A percentile compares a stretch with the other conserved stretches of the same genome.
These are phyloP conservation scores for Betta splendens DNA, from an alignment of 2,797 vertebrate genomes.

Conservation along the genomic window DNA sequence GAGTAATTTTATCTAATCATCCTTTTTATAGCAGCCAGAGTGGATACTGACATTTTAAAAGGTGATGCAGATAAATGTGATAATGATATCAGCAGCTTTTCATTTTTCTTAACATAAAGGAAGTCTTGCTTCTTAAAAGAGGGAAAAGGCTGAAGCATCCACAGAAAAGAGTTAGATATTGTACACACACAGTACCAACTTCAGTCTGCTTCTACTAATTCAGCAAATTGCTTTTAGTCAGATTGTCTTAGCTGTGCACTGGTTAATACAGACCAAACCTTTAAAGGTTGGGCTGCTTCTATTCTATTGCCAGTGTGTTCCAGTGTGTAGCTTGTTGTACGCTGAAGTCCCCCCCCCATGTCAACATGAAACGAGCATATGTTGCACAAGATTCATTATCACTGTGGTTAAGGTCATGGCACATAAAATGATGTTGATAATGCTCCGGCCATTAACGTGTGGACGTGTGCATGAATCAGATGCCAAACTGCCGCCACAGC, in stretches of 20 bases:
- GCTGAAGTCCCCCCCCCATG: slow-evolving; percentile 47
- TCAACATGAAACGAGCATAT: slow-evolving; percentile 60
- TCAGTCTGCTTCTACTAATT: too few relatives aligned
- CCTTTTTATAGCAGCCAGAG: slow-evolving; percentile 3
- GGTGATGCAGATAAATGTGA: background rate
- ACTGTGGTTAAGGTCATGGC: slow-evolving; percentile 42
- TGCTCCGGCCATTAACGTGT: slow-evolving; percentile 49
- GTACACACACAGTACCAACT: too few relatives aligned
- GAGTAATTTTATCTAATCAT: slow-evolving; percentile 22
- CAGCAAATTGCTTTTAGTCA: too few relatives aligned
- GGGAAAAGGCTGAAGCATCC: background rate
- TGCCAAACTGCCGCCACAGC: slow-evolving; percentile 31
- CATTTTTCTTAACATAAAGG: background rate
- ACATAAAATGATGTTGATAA: slow-evolving; percentile 55
- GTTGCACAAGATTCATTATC: slow-evolving; percentile 61
- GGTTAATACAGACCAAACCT: too few relatives aligned
- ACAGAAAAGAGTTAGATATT: background rate
- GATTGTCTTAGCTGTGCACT: too few relatives aligned
- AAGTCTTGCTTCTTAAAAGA: background rate
- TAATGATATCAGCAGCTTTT: background rate
- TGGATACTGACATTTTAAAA: background rate
- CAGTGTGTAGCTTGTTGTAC: slow-evolving; percentile 34
- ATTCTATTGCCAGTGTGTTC: background rate
- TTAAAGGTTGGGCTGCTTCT: slow-evolving; percentile 11
- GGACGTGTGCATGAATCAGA: slow-evolving; percentile 19